Conservation (phyloP, 1,140 invertebrate genomes). For the Drosophila bipectinata region DNA sequence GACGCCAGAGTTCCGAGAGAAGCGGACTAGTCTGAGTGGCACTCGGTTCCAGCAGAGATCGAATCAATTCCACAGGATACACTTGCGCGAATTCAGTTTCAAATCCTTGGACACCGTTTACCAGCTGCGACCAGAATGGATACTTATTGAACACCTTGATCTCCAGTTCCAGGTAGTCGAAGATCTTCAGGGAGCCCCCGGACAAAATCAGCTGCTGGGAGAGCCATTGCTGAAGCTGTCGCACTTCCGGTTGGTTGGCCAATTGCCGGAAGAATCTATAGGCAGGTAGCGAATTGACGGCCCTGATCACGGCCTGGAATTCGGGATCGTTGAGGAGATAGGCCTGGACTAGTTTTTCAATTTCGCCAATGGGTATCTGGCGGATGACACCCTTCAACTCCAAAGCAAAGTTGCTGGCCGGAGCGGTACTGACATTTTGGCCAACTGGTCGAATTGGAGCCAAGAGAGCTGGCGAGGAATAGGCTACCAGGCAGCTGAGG, state of each 20-base stretch:
- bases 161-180: constrained; percentile 69
- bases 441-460: neutral
- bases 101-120: constrained; percentile 65
- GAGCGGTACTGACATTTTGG: neutral
- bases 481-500: constrained; percentile 31
- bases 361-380: constrained; percentile 44
- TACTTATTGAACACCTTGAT: constrained; percentile 69
- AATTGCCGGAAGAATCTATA: constrained; percentile 52
- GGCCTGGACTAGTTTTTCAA: constrained; percentile 57
- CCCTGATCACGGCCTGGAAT: constrained; percentile 64
- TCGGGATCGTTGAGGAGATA: constrained; percentile 71
- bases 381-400: constrained; percentile 50
- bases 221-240: constrained; percentile 57
- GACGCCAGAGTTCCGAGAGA: constrained; percentile 63
- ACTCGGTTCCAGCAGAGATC: constrained; percentile 53
- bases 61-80: constrained; percentile 57
- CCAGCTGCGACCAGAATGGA: constrained; percentile 63
- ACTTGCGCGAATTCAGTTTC: constrained; percentile 51
- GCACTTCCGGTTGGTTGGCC: constrained; percentile 61
- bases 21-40: constrained; percentile 42
- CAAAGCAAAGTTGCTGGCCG: constrained; percentile 50
- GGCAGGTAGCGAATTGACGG: constrained; percentile 55
- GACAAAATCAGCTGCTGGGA: constrained; percentile 58
- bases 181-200: constrained; percentile 52
- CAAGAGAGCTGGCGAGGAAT: constrained; percentile 3